phyloP scores from a whole-genome alignment of 2,113 vertebrate species.

The Aegotheles bennettii region DNA sequence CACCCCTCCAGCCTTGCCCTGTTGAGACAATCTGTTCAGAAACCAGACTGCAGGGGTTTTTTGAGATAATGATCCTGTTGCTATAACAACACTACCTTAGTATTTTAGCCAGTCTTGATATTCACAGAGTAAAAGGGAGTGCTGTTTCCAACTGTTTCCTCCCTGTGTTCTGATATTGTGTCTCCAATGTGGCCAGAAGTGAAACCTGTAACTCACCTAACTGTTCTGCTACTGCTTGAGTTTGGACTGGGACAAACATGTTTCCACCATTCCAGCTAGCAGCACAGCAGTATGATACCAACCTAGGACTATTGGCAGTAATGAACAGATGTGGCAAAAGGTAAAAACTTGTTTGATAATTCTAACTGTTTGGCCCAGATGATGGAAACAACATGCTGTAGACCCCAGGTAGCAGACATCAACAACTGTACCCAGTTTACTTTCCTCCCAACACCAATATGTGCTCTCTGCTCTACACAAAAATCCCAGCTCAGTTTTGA shows the following conservation, averaged over 20 bases:
- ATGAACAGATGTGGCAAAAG: not conserved
- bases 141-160: not conserved
- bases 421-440: not conserved
- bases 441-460: not conserved
- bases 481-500: not conserved
- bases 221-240: not conserved
- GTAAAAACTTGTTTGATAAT: not conserved
- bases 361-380: not conserved
- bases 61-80: not conserved
- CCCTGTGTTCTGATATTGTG: not conserved
- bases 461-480: rapidly evolving
- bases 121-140: not conserved
- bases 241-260: not conserved
- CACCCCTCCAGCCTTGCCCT: not conserved
- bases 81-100: not conserved
- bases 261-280: not conserved
- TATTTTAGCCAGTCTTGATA: not conserved
- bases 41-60: not conserved
- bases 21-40: not conserved
- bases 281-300: not conserved
- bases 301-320: not conserved
- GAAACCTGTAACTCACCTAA: not conserved
- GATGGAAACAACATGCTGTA: not conserved
- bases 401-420: not conserved
- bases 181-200: not conserved